Evolutionary conservation across 1,140 invertebrate species (phyloP), one percentile per base, ranked within the genome.

Genomic region (Brachionus calyciflorus): DNA sequence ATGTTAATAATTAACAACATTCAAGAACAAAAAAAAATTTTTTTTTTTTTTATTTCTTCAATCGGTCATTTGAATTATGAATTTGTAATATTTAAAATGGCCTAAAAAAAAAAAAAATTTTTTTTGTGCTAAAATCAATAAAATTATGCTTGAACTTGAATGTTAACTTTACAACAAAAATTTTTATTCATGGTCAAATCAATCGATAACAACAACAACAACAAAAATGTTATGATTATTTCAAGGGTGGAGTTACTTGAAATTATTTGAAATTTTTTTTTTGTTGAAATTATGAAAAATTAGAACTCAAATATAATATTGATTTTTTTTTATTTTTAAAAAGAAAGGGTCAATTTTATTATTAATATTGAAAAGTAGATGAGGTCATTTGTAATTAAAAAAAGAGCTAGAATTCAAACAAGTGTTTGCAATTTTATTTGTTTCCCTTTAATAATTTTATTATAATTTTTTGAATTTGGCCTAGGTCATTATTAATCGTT

Each of bases 261-360:
- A 10, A 10, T 21, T 17, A 19, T 63, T 63, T 63, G 57, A 28
- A 63, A 65, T 65, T 46, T 65, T 37, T 46, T 46, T 44, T 65
- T 65, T 65, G 40, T 65, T 65, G 60, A 65, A 65, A 65, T 65
- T 65, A 65, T 65, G 60, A 65, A 65, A 65, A 65, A 65, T 65
- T 65, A 65, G 60, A 65, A 65, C 37, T 41, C n/a, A 19, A 65
- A 26, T 37, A 65, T 65, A 65, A 65, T 65, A 65, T 65, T 65
- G 60, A 65, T 65, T 65, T 65, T 46, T 26, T 46, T 10, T 5
- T 46, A 3, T 5, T 46, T 10, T 46, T 14, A n/a, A n/a, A n/a
- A n/a, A n/a, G 44, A 65, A 65, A 65, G 60, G 60, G 60, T 65
- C 60, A 65, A 41, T 24, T 65, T 65, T 65, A 24, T 37, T 60